phyloP scores from a whole-genome alignment of 2,888 invertebrate species.

The Scaptomyza tumidula region DNA sequence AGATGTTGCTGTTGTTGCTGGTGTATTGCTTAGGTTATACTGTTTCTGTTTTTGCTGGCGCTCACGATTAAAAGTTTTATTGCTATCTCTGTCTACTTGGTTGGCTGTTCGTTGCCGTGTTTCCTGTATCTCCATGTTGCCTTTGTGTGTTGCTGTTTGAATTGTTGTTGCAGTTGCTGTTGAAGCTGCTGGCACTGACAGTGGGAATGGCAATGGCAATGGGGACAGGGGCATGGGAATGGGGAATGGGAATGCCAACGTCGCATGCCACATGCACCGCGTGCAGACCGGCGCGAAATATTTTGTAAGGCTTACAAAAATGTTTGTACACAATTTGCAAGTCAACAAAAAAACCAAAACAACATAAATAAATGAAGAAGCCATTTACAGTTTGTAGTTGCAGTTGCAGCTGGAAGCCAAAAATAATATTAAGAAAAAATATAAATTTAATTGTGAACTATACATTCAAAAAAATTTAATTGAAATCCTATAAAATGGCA shows the following conservation, averaged over 20 bases:
- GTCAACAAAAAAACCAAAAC: slow-evolving; percentile 8
- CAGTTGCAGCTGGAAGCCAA: slow-evolving; percentile 17
- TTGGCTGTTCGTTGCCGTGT: slow-evolving; percentile 40
- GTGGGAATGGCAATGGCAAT: slow-evolving; percentile 29
- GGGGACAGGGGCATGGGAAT: slow-evolving; percentile 55
- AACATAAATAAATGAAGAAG: not conserved
- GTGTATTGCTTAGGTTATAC: slow-evolving; percentile 37
- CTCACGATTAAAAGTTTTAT: slow-evolving; percentile 57
- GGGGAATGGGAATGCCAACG: slow-evolving; percentile 51
- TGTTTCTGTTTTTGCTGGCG: slow-evolving; percentile 49
- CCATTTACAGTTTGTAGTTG: slow-evolving; percentile 11
- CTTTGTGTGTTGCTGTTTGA: slow-evolving; percentile 22
- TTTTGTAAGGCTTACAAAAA: slow-evolving; percentile 64
- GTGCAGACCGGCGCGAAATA: slow-evolving; percentile 63
- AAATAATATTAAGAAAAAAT: not conserved
- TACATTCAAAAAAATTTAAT: slow-evolving; percentile 1
- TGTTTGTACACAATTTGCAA: slow-evolving; percentile 48
- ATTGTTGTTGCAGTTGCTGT: slow-evolving; percentile 38
- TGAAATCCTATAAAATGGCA: not conserved
- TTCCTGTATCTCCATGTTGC: slow-evolving; percentile 75
- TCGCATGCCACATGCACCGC: slow-evolving; percentile 66
- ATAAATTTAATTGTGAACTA: not conserved
- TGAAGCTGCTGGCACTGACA: slow-evolving; percentile 29
- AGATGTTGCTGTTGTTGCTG: slow-evolving; percentile 50
- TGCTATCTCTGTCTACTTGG: slow-evolving; percentile 43